phyloP scores from a whole-genome alignment of 2,797 vertebrate species.

The Sphenodon punctatus region DNA sequence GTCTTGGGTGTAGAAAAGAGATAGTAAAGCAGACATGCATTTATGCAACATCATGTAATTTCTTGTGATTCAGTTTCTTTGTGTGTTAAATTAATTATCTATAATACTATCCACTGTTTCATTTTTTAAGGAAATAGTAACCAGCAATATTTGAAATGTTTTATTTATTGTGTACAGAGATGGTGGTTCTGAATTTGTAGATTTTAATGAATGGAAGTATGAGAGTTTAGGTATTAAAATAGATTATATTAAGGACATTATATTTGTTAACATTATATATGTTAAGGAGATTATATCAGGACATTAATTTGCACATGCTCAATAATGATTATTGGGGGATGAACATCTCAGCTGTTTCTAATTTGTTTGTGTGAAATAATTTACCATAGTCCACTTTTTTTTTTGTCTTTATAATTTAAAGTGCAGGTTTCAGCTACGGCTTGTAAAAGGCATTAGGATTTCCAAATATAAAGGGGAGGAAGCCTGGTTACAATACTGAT shows the following conservation, averaged over 20 bases:
- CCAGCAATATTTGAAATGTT: neutral
- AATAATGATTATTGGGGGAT: neutral
- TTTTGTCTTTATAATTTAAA: neutral
- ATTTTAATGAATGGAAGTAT: neutral
- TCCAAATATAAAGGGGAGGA: neutral
- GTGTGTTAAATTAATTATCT: neutral
- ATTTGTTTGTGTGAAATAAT: rapidly evolving
- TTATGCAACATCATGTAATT: neutral
- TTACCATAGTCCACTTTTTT: neutral
- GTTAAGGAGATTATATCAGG: no score
- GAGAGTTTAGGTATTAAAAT: neutral
- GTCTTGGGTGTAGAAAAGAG: neutral
- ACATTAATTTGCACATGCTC: neutral
- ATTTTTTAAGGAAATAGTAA: neutral
- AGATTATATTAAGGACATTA: neutral
- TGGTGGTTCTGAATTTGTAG: neutral
- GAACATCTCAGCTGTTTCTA: neutral
- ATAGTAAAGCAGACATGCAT: neutral
- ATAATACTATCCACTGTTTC: neutral
- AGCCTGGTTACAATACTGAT: neutral
- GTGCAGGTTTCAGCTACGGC: neutral
- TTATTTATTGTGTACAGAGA: neutral
- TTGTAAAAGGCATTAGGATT: neutral
- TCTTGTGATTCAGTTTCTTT: neutral
- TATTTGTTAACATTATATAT: no score